A percentile compares a stretch with the other conserved stretches of the same genome.
Evolutionary conservation across 2,888 invertebrate genomes (phyloP).

Genomic region (Noctua janthina): DNA sequence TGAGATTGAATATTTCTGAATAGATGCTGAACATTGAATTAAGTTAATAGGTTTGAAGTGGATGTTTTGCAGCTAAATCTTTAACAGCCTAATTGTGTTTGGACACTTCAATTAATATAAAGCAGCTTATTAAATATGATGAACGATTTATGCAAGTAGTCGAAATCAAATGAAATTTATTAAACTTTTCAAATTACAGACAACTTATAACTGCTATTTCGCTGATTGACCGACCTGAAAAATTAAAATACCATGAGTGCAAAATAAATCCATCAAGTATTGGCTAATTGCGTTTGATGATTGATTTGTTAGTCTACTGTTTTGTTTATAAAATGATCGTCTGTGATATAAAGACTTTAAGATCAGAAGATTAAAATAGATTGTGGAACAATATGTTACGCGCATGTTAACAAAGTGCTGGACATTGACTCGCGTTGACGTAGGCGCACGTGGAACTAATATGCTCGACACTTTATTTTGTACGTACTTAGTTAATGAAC

Average conservation of each 20-base stretch:
- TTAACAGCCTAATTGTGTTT: conserved; percentile 6
- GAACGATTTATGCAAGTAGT: background rate
- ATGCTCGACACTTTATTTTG: conserved; percentile 20
- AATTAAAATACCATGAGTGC: background rate
- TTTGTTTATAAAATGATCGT: background rate
- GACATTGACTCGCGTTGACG: conserved; percentile 45
- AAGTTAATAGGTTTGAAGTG: conserved; percentile 18
- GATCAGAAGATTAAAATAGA: conserved; percentile 25
- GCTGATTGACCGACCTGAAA: background rate
- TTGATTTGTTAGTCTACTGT: conserved; percentile 14
- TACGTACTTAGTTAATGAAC: conserved; percentile 32
- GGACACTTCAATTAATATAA: background rate
- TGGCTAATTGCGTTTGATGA: background rate
- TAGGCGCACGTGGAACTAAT: conserved; percentile 38
- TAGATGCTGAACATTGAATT: conserved; percentile 14
- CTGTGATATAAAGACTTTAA: background rate
- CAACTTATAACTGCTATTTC: background rate
- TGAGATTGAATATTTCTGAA: conserved; percentile 26
- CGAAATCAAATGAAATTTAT: background rate
- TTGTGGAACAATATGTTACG: conserved; percentile 14
- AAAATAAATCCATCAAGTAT: background rate
- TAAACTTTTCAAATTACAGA: conserved; percentile 5
- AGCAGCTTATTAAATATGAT: conserved; percentile 5
- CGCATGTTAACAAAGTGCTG: conserved; percentile 29
- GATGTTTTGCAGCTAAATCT: conserved; percentile 18